Evolutionary conservation across 2,888 invertebrate species (phyloP).

Genomic region (Eilema caniola): DNA sequence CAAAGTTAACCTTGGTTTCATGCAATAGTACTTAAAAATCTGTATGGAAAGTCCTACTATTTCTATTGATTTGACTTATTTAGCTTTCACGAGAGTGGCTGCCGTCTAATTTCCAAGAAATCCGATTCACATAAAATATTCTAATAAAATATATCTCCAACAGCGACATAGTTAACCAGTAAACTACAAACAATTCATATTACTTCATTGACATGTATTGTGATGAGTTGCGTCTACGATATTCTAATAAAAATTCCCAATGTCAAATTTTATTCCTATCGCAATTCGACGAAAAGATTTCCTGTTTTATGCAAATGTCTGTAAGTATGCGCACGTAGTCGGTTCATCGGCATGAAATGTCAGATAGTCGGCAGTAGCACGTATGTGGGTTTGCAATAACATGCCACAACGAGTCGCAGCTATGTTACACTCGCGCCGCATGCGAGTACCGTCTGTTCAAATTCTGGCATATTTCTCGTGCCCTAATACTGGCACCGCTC

Average conservation of each 20-base stretch:
- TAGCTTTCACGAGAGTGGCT: too few relatives aligned
- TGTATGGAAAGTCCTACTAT: too few relatives aligned
- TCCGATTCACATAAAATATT: too few relatives aligned
- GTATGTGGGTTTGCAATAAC: slow-evolving; percentile 86
- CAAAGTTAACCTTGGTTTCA: too few relatives aligned
- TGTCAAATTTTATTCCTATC: slow-evolving; percentile 51
- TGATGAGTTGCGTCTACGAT: not conserved
- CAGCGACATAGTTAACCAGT: not conserved
- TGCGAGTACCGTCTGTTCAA: slow-evolving; percentile 79
- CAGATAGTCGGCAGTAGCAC: slow-evolving; percentile 80
- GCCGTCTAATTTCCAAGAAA: too few relatives aligned
- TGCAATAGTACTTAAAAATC: too few relatives aligned
- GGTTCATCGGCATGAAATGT: slow-evolving; percentile 85
- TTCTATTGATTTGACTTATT: too few relatives aligned
- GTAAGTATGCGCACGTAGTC: slow-evolving; percentile 75
- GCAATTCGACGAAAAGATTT: slow-evolving; percentile 60
- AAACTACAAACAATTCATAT: not conserved
- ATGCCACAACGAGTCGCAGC: slow-evolving; percentile 84
- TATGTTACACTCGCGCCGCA: slow-evolving; percentile 81
- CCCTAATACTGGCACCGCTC: slow-evolving; percentile 61
- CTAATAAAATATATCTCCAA: not conserved
- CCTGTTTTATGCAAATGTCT: slow-evolving; percentile 69
- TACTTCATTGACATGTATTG: not conserved
- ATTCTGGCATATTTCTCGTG: slow-evolving; percentile 82
- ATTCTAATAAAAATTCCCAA: slow-evolving; percentile 41